A percentile compares a stretch with the other conserved stretches of the same genome.
phyloP scores from a whole-genome alignment of 1,140 invertebrate species.

The Drosophila persimilis region DNA sequence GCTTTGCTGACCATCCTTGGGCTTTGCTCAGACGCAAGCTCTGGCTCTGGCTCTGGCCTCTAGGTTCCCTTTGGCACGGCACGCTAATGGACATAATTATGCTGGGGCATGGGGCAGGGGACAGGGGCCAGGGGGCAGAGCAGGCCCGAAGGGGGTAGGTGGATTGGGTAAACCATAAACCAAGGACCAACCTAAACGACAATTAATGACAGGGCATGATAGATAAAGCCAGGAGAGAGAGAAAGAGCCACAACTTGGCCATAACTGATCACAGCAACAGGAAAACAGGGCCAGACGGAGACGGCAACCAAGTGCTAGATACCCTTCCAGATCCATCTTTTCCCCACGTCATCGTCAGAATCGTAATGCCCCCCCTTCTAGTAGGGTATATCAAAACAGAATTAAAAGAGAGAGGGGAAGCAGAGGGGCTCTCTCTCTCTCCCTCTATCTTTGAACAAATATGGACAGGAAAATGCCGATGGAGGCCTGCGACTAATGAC shows the following conservation, averaged over 20 bases:
- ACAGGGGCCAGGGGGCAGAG: background rate
- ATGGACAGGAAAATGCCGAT: slow-evolving; percentile 30
- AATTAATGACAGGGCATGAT: slow-evolving; percentile 69
- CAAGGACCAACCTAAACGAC: slow-evolving; percentile 61
- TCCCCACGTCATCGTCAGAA: too few relatives aligned
- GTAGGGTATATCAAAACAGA: background rate
- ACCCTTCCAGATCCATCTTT: background rate
- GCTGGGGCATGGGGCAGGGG: slow-evolving; percentile 8
- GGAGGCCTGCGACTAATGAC: slow-evolving; percentile 71
- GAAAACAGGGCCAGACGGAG: too few relatives aligned
- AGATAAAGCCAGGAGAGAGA: slow-evolving; percentile 19
- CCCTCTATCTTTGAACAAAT: slow-evolving; percentile 1
- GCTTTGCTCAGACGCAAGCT: slow-evolving; percentile 4
- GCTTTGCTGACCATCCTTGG: slow-evolving; percentile 5
- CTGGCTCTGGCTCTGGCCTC: slow-evolving; percentile 25
- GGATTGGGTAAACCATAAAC: slow-evolving; percentile 28
- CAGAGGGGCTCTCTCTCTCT: background rate
- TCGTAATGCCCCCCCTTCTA: too few relatives aligned
- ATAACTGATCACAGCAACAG: slow-evolving; percentile 44
- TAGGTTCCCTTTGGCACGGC: slow-evolving; percentile 42
- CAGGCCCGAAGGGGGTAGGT: background rate
- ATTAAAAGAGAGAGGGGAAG: slow-evolving; percentile 18
- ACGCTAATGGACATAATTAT: slow-evolving; percentile 72
- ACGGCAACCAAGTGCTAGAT: too few relatives aligned
- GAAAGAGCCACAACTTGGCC: slow-evolving; percentile 27